Percentiles rank a stretch among this genome's conserved stretches.
Conservation (phyloP, 2,888 invertebrate genomes). For the Azorinus chamasolen region DNA sequence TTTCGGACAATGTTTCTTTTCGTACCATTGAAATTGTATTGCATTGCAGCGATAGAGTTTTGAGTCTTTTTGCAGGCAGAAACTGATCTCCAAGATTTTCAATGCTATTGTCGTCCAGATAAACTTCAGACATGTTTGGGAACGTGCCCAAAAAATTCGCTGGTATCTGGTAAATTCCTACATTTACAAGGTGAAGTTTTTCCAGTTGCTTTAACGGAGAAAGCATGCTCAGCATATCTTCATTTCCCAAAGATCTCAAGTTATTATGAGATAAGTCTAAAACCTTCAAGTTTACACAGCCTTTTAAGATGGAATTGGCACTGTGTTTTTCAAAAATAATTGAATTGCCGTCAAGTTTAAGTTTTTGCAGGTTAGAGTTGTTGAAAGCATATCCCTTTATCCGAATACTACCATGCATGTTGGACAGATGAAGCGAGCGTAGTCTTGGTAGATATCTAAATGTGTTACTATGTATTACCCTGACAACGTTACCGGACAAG, state of each 20-base stretch:
- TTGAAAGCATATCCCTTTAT: slow-evolving; percentile 20
- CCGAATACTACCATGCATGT: slow-evolving; percentile 5
- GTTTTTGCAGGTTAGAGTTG: slow-evolving; percentile 12
- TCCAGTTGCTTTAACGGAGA: not conserved
- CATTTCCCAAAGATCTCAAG: not conserved
- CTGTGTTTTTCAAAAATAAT: slow-evolving; percentile 10
- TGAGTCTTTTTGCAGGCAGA: not conserved
- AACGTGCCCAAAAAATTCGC: not conserved
- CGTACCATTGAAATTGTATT: slow-evolving; percentile 5
- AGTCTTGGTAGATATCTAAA: slow-evolving; percentile 21
- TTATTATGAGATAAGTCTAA: slow-evolving; percentile 25
- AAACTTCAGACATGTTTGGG: not conserved
- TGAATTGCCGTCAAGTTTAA: slow-evolving; percentile 13
- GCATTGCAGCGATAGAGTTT: not conserved
- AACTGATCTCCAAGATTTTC: not conserved
- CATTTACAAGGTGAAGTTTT: not conserved
- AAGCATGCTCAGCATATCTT: slow-evolving; percentile 1
- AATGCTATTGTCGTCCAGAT: slow-evolving; percentile 9
- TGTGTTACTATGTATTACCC: slow-evolving; percentile 14
- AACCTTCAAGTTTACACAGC: not conserved
- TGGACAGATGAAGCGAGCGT: not conserved
- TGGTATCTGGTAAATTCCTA: slow-evolving; percentile 18
- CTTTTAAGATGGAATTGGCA: slow-evolving; percentile 4
- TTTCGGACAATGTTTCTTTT: not conserved
- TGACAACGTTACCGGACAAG: no score